Evolutionary conservation across 1,140 invertebrate genomes (phyloP).

Genomic region (Vanessa tameamea): DNA sequence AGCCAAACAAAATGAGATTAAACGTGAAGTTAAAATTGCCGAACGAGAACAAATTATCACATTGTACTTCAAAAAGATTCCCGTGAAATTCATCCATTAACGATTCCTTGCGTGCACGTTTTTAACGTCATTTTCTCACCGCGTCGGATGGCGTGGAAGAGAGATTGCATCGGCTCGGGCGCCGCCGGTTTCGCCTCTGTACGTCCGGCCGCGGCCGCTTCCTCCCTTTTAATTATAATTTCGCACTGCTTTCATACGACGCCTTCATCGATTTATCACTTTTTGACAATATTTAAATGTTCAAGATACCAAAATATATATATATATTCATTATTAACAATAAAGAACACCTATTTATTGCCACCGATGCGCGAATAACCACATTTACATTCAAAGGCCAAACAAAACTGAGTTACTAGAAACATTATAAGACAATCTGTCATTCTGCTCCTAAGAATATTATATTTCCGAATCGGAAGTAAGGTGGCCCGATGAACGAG

Average conservation of each 20-base stretch:
- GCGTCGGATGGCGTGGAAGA: slow-evolving; percentile 49
- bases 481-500: slow-evolving; percentile 73
- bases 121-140: slow-evolving; percentile 66
- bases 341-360: slow-evolving; percentile 18
- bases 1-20: not conserved
- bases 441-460: slow-evolving; percentile 69
- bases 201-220: slow-evolving; percentile 66
- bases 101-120: slow-evolving; percentile 58
- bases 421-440: slow-evolving; percentile 66
- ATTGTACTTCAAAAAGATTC: slow-evolving; percentile 32
- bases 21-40: not conserved
- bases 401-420: slow-evolving; percentile 60
- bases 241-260: slow-evolving; percentile 56
- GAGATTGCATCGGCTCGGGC: slow-evolving; percentile 72
- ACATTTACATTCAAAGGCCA: slow-evolving; percentile 54
- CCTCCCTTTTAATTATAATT: slow-evolving; percentile 73
- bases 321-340: not conserved
- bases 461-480: slow-evolving; percentile 80
- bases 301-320: not conserved
- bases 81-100: slow-evolving; percentile 57
- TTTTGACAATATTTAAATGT: not conserved
- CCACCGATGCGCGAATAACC: slow-evolving; percentile 47
- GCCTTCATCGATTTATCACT: slow-evolving; percentile 34
- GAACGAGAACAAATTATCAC: not conserved
- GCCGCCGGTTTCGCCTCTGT: slow-evolving; percentile 63